Conservation (phyloP, 2,797 vertebrate genomes). For the Argyrosomus regius region DNA sequence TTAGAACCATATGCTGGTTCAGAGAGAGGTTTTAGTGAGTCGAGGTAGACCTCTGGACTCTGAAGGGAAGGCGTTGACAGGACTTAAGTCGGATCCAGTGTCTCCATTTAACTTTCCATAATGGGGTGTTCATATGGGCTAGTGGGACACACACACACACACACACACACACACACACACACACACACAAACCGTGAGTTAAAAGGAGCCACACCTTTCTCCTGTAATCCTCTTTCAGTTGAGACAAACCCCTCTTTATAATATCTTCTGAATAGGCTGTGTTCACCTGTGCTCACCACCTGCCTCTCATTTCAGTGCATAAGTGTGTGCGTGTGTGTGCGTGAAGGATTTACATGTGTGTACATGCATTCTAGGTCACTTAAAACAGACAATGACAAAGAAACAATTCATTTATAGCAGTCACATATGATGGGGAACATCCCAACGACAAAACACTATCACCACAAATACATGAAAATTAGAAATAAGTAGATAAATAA, state of each 20-base stretch:
- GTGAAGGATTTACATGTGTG: constrained; percentile 1
- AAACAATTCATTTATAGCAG: background rate
- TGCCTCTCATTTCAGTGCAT: constrained; percentile 49
- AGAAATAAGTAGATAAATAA: background rate
- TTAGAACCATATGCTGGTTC: constrained; percentile 34
- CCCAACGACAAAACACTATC: too few relatives aligned
- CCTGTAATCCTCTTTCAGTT: constrained; percentile 71
- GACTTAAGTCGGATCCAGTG: constrained; percentile 38
- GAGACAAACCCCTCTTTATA: constrained; percentile 78
- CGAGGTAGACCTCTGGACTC: constrained; percentile 28
- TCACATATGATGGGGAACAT: background rate
- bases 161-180: constrained; percentile 17
- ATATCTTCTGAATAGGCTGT: constrained; percentile 64
- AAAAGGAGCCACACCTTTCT: constrained; percentile 80
- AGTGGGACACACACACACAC: constrained; percentile 4
- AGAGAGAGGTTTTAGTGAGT: constrained; percentile 7
- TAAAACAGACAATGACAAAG: background rate
- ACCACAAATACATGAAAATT: background rate
- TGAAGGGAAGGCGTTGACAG: constrained; percentile 38
- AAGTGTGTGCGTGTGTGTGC: constrained; percentile 21
- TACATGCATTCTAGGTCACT: background rate
- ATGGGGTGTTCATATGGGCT: constrained; percentile 41
- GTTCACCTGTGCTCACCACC: constrained; percentile 73
- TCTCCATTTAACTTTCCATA: constrained; percentile 52
- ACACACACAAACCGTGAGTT: constrained; percentile 44